Evolutionary conservation across 2,888 invertebrate genomes (phyloP).

Genomic region (Omphaloscelis lunosa): DNA sequence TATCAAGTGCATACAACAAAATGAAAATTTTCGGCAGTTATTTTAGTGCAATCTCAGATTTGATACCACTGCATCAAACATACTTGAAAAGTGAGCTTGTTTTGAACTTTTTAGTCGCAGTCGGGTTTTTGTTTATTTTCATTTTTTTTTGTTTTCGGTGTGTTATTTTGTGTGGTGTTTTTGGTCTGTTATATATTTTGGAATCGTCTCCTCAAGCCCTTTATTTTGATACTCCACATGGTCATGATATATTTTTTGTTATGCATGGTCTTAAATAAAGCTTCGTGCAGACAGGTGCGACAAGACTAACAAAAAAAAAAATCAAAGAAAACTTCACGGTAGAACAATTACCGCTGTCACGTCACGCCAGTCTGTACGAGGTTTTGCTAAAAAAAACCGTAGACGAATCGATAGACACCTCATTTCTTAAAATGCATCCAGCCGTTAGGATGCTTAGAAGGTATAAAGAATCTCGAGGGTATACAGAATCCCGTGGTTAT

Average conservation of each 20-base stretch:
- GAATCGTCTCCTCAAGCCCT: neutral
- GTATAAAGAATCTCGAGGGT: neutral
- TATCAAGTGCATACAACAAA: neutral
- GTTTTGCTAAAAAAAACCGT: too few species aligned
- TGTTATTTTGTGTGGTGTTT: too few species aligned
- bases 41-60: neutral
- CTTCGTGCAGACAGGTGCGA: too few species aligned
- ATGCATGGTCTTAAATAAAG: neutral
- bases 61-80: neutral
- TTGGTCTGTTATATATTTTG: neutral
- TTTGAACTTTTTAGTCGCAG: neutral
- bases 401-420: neutral
- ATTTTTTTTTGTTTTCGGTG: neutral
- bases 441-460: neutral
- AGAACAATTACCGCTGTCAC: too few species aligned
- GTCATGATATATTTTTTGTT: neutral
- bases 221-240: neutral
- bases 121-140: neutral
- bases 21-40: neutral
- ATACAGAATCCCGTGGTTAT: neutral
- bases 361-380: too few species aligned
- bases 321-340: too few species aligned
- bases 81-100: neutral
- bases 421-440: neutral
- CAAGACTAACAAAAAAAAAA: too few species aligned